These are phyloP conservation scores for Oryzias javanicus DNA, from an alignment of 2,113 vertebrate species.

Conservation along the genomic window DNA sequence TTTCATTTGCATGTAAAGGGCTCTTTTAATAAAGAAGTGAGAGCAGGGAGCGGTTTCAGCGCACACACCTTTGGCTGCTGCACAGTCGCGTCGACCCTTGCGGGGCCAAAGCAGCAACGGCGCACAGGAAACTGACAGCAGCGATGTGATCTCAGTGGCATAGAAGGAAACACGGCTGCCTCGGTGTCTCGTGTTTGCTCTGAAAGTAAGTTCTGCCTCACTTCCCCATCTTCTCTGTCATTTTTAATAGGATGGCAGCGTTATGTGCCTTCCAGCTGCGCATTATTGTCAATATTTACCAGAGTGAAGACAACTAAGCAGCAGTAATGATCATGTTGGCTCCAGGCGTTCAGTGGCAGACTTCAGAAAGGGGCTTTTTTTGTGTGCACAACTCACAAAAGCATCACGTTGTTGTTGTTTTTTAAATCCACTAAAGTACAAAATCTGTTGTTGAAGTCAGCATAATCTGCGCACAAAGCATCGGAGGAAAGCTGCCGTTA, in stretches of 20 bases:
- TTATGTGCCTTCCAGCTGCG: conserved; percentile 11
- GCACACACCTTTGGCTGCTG: conserved; percentile 8
- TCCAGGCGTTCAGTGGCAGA: conserved; percentile 4
- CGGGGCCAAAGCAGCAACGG: background rate
- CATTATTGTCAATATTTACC: conserved; percentile 3
- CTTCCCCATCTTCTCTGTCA: conserved; percentile 2
- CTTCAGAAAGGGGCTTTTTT: conserved; percentile 7
- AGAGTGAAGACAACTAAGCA: background rate
- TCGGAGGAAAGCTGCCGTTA: conserved; percentile 5
- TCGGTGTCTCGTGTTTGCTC: conserved; percentile 11
- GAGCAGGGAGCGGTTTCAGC: conserved; percentile 26
- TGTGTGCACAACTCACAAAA: too few species aligned
- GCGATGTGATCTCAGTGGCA: conserved; percentile 23
- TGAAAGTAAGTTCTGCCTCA: conserved; percentile 15
- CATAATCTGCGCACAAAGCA: background rate
- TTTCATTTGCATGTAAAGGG: conserved; percentile 29
- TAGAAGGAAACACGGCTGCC: background rate
- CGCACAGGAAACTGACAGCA: conserved; percentile 38
- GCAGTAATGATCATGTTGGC: conserved; percentile 3
- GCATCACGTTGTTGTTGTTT: too few species aligned
- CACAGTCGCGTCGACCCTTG: background rate
- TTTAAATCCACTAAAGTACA: conserved; percentile 18
- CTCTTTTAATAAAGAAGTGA: conserved; percentile 29
- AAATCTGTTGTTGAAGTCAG: conserved; percentile 8
- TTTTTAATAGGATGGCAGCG: conserved; percentile 14